Conservation (phyloP, 2,888 invertebrate genomes). For the Phytoseiulus persimilis region DNA sequence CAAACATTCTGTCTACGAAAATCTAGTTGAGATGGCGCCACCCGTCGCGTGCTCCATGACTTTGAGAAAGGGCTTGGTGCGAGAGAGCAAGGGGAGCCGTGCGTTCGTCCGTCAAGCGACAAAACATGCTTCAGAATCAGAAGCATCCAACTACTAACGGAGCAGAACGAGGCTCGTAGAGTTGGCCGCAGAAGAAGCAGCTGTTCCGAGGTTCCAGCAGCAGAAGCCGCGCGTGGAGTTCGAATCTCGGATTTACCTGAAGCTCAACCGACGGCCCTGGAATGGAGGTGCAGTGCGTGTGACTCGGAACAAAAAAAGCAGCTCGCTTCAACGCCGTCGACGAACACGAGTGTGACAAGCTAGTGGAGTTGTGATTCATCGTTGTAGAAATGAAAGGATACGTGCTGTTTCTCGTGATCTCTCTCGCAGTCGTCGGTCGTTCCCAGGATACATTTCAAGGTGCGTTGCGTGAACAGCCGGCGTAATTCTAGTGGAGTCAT, state of each 20-base stretch:
- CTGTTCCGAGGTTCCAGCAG: neutral
- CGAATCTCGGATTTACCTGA: neutral
- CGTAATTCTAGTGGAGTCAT: neutral
- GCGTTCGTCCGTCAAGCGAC: neutral
- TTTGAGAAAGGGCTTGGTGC: neutral
- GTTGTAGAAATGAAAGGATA: neutral
- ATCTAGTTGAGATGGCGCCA: neutral
- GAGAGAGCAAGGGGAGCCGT: constrained; percentile 5
- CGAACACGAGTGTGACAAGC: neutral
- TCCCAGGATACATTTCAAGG: neutral
- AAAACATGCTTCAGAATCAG: neutral
- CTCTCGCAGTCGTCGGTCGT: neutral
- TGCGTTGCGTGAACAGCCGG: neutral
- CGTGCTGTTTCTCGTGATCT: neutral
- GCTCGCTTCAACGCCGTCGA: neutral
- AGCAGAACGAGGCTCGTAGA: neutral
- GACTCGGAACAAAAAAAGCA: neutral
- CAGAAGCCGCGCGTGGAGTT: neutral
- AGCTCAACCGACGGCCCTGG: neutral
- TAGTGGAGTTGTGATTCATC: neutral
- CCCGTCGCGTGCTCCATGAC: neutral
- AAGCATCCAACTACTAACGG: neutral
- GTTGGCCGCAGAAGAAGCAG: neutral
- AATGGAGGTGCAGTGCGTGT: neutral
- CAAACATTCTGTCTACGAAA: neutral